Evolutionary conservation across 2,797 vertebrate species (phyloP), one percentile per base, ranked within the genome.

Genomic region (Hydrocynus forskahlii): DNA sequence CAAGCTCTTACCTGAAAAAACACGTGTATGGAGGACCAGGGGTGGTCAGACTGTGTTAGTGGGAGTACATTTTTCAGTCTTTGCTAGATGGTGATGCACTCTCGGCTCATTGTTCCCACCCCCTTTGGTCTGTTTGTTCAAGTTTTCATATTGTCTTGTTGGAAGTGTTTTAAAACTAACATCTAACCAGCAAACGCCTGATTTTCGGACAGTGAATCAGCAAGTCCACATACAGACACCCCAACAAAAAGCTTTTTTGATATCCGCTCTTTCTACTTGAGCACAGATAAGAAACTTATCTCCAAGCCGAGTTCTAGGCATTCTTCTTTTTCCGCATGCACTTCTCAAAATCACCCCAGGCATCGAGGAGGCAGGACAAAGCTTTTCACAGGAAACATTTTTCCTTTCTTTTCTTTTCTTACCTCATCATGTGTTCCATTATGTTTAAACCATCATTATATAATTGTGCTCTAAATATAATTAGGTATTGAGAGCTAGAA

Each of bases 101-200:
- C 64, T 52, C 80, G 76, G 80, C 57, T 71, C 64, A 21, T 13
- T 81, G 59, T 71, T 60, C 21, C 74, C 25, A 19, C 60, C 80
- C 62, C 9, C 14, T 57, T 60, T 76, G 19, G 43, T 76, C 67
- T n/a, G 45, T 64, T 54, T 16, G 12, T 71, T 45, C 71, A 17
- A 29, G 69, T 72, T 78, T 48, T 43, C n/a, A 55, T 1, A n/a
- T 45, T 72, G 63, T 82, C 40, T 73, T 72, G 68, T 67, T 67
- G 40, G 60, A 21, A 73, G 45, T 55, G 5, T 73, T 25, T 72
- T 52, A 62, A 73, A 66, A 71, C 48, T 45, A 72, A 66, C 10
- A 45, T 70, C 29, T n/a, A 25, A 14, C 73, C n/a, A 69, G 59
- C 50, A 48, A 7, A 50, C 45, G 45, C 10, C 16, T 76, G 3